A percentile compares a stretch with the other conserved stretches of the same genome.
Conservation (phyloP, 2,797 vertebrate species). For the Anisognathus igniventris region DNA sequence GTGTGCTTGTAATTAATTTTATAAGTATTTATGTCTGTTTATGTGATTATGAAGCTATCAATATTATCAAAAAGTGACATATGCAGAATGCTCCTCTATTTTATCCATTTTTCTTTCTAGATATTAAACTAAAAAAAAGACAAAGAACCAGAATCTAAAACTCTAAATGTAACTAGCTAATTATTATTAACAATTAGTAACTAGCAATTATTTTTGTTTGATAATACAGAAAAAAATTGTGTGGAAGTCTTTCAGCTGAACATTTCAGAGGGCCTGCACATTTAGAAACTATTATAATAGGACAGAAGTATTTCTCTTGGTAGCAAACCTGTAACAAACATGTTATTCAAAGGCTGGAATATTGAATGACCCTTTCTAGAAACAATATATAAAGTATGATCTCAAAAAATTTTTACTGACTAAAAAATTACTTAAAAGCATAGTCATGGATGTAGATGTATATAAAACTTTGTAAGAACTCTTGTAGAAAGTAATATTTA, state of each 20-base stretch:
- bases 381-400: background rate
- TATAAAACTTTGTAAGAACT: background rate
- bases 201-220: background rate
- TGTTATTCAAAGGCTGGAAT: background rate
- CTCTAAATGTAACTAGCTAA: background rate
- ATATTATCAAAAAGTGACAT: background rate
- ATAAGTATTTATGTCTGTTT: background rate
- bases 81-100: background rate
- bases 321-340: background rate
- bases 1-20: background rate
- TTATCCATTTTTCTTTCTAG: background rate
- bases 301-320: background rate
- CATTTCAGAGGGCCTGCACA: background rate
- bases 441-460: fast-evolving
- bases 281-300: background rate
- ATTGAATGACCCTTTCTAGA: background rate
- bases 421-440: background rate
- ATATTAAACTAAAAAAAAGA: background rate
- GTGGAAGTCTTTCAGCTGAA: background rate
- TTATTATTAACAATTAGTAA: too few relatives aligned
- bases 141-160: background rate
- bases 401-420: background rate
- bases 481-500: background rate
- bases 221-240: background rate
- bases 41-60: background rate